These are phyloP conservation scores for Pelobates fuscus DNA, from an alignment of 2,113 vertebrate genomes.

Conservation along the genomic window DNA sequence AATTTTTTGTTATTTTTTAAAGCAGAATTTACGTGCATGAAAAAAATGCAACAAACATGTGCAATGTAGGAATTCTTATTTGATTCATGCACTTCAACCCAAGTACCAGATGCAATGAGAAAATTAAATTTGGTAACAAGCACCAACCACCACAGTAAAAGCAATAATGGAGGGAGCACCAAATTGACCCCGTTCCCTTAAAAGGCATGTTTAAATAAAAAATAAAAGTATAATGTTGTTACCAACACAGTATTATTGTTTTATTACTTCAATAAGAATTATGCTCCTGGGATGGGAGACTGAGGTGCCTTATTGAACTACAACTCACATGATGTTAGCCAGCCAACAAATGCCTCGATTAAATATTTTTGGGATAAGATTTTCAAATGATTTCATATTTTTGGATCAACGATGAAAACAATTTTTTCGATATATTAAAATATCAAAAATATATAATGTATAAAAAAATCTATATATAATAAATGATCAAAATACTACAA, in stretches of 20 bases:
- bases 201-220: neutral
- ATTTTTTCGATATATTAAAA: too few species aligned
- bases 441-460: too few species aligned
- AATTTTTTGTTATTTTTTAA: too few species aligned
- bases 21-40: conserved; percentile 4
- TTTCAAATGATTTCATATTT: too few species aligned
- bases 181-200: conserved; percentile 21
- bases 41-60: conserved; percentile 8
- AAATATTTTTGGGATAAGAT: too few species aligned
- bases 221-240: neutral
- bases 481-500: too few species aligned
- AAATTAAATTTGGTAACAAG: conserved; percentile 10
- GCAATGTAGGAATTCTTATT: neutral
- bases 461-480: too few species aligned
- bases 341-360: too few species aligned
- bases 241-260: neutral
- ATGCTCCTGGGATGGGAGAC: neutral
- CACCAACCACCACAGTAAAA: conserved; percentile 2
- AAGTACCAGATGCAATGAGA: conserved; percentile 10
- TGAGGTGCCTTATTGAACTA: neutral
- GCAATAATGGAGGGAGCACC: neutral
- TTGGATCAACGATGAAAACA: too few species aligned
- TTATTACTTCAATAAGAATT: neutral
- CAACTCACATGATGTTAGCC: neutral
- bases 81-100: conserved; percentile 33